Evolutionary conservation across 2,888 invertebrate genomes (phyloP).

Genomic region (Phania funesta): DNA sequence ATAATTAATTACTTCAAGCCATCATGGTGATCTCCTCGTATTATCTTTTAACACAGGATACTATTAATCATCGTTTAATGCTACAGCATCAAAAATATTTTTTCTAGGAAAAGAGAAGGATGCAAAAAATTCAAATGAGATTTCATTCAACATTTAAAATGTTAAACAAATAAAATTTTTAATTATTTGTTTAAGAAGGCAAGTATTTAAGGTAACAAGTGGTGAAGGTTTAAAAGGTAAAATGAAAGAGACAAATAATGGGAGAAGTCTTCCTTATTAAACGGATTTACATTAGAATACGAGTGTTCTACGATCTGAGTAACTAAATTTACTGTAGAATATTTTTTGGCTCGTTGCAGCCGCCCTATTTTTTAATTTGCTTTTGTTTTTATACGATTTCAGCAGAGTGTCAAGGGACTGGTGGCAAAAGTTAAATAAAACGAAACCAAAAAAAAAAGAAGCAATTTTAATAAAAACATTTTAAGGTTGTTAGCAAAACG

Average conservation of each 20-base stretch:
- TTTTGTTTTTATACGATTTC: background rate
- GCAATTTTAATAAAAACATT: constrained; percentile 31
- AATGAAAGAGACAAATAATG: background rate
- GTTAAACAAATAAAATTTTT: constrained; percentile 57
- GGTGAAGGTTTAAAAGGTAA: background rate
- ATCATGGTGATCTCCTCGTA: constrained; percentile 36
- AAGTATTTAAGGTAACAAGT: background rate
- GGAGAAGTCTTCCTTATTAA: background rate
- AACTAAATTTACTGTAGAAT: background rate
- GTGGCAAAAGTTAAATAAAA: background rate
- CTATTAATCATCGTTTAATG: constrained; percentile 27
- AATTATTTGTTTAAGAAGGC: constrained; percentile 21
- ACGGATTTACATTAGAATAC: background rate
- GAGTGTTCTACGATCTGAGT: background rate
- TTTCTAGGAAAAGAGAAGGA: background rate
- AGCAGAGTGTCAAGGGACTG: constrained; percentile 46
- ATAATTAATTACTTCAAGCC: constrained; percentile 59
- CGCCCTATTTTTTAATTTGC: background rate
- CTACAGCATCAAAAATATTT: background rate
- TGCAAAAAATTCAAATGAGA: constrained; percentile 22
- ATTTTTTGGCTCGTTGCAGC: background rate
- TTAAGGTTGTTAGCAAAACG: constrained; percentile 18
- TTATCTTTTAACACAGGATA: constrained; percentile 28
- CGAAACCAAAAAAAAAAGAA: constrained; percentile 34
- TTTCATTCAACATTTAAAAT: constrained; percentile 51